phyloP scores from a whole-genome alignment of 64 coral and sea anemone genomes.

The Catalaphyllia jardinei region DNA sequence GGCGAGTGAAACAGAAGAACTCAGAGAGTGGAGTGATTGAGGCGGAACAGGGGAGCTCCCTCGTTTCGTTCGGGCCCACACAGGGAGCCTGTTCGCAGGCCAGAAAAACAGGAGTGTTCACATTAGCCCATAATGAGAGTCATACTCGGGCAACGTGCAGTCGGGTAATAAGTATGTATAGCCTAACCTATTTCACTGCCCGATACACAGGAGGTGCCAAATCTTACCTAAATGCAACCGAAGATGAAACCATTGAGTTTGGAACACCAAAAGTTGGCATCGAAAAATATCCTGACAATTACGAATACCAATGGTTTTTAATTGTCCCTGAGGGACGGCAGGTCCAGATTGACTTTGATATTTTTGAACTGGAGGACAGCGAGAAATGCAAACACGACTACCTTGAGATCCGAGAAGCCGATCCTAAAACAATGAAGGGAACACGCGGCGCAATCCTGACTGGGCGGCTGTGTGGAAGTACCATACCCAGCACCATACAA shows the following conservation, averaged over 20 bases:
- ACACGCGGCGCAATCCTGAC: not conserved
- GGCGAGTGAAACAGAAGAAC: too few species aligned
- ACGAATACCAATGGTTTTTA: not conserved
- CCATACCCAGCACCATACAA: not conserved
- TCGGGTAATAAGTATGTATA: not conserved
- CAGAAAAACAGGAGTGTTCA: too few species aligned
- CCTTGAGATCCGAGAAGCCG: not conserved
- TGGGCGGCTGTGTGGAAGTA: not conserved
- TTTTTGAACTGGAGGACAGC: slow-evolving; percentile 18
- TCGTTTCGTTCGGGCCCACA: too few species aligned
- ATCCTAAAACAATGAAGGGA: not conserved
- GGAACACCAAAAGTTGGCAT: slow-evolving; percentile 20
- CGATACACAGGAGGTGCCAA: not conserved
- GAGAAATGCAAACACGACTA: slow-evolving; percentile 19
- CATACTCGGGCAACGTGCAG: too few species aligned
- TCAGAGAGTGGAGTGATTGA: too few species aligned
- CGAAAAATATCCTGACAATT: not conserved
- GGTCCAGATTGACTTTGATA: not conserved
- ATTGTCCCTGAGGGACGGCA: slow-evolving; percentile 29
- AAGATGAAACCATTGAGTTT: slow-evolving; percentile 6
- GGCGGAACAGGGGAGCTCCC: too few species aligned
- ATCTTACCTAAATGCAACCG: not conserved
- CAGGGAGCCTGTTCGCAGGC: too few species aligned
- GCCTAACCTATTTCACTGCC: not conserved
- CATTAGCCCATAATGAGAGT: too few species aligned